Base-by-base conservation (phyloP, 2,113 vertebrate genomes). In the Beaufortia kweichowensis region DNA sequence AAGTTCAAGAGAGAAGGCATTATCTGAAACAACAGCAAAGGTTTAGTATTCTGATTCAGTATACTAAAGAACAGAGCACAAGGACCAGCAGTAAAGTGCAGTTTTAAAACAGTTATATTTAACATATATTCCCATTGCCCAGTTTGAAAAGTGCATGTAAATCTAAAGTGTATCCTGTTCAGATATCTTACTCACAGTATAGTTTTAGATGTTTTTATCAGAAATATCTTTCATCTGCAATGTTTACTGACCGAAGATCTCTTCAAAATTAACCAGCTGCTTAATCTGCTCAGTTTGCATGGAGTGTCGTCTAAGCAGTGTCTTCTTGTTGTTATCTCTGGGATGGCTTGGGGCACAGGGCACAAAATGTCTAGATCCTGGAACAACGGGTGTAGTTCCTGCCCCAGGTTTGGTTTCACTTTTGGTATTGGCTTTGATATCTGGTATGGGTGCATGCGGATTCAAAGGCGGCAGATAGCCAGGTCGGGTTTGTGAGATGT, bases 251-350 rank as follows among this genome's bases (percentile, higher is more conserved):
- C 87, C 87, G 81, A 86, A 81, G 7, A 85, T 83, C 76, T 90
- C 74, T 77, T 90, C 92, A 84, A 94, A 93, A 86, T 93, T 92
- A 9, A 90, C 90, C 24, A 94, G 82, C 28, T 94, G 93, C 82
- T 94, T 94, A 24, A 95, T 94, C 88, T 96, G 94, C 77, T 98
- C 92, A 1, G 91, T 95, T 88, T 94, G 95, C 88, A 95, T 91
- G 29, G 95, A 97, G 65, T 98, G 95, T 66, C 93, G 92, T 60
- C 95, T 90, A 79, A 93, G 84, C 3, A 97, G 81, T 77, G 88
- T 93, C 84, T 92, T 94, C 0, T 88, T 94, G 23, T 78, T 94
- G 33, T 87, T 79, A 46, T 94, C 92, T 71, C 83, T 93, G 1
- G 91, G 87, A 50, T 91, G 90, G 65, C 78, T 35, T 2, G 95